phyloP scores from a whole-genome alignment of 2,113 vertebrate species.

The Phylloscopus trochiloides region DNA sequence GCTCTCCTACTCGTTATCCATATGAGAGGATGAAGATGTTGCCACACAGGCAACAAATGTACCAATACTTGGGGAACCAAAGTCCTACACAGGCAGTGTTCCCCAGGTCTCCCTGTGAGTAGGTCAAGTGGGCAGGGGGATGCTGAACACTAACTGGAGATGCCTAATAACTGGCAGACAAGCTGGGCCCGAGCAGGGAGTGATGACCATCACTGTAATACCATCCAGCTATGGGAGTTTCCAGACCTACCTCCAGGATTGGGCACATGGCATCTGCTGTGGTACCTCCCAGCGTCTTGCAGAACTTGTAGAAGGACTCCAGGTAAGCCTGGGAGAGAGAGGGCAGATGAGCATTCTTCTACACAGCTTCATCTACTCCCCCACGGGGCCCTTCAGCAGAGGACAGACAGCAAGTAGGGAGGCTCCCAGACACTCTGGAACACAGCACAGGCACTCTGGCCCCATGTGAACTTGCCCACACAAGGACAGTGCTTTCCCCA shows the following conservation, averaged over 20 bases:
- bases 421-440: not conserved
- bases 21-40: not conserved
- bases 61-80: not conserved
- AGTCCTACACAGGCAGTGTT: fast-evolving
- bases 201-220: not conserved
- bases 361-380: not conserved
- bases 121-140: not conserved
- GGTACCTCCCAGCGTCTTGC: conserved; percentile 90
- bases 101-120: not conserved
- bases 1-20: not conserved
- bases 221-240: not conserved
- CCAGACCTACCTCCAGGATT: conserved; percentile 88
- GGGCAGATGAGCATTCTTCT: not conserved
- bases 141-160: not conserved
- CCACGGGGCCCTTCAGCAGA: not conserved
- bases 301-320: conserved; percentile 98
- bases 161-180: not conserved
- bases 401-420: not conserved
- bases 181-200: not conserved
- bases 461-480: not conserved
- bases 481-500: not conserved
- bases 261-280: conserved; percentile 97
- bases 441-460: not conserved
- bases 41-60: not conserved
- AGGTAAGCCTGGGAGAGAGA: conserved; percentile 84